Evolutionary conservation across 1,140 invertebrate genomes (phyloP), one percentile per base, ranked within the genome.

Genomic region (Meloidogyne exigua): DNA sequence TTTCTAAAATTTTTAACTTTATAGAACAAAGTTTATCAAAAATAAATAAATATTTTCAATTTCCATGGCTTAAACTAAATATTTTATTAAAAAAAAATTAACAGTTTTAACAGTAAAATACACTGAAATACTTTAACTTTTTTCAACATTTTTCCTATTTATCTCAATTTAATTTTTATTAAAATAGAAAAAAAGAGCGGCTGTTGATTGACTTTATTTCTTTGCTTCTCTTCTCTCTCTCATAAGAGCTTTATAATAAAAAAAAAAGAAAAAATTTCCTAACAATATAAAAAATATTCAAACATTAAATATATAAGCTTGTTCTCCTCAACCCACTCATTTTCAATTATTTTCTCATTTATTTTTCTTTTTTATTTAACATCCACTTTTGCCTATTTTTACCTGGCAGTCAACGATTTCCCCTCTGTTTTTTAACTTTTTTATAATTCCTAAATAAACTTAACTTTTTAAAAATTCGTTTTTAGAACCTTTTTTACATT

Each of bases 131-230:
- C 26, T 4, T 2, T 69, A 1, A 7, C 32, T n/a, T 13, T 70
- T 18, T 70, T 25, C 68, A 70, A 70, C 12, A 57, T 36, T 70
- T 9, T 23, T 36, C 18, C 68, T 9, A 5, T 1, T 57, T 10
- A 26, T 5, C 15, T 32, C 13, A 18, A 42, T 18, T 69, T 4
- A 57, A 7, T n/a, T 57, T 57, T n/a, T n/a, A 57, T n/a, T 49
- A 49, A 49, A 21, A 18, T 18, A 49, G 13, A 15, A 15, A 4
- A 18, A 18, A 49, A 49, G 2, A 57, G 49, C 49, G 49, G 49
- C 49, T 57, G 49, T 57, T n/a, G 49, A 57, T 49, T 49, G 44
- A 49, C 44, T n/a, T n/a, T n/a, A n/a, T n/a, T n/a, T 49, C 44
- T 18, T 18, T 3, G 15, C 44, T 7, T 49, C 5, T n/a, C 18